Conservation (phyloP, 2,113 vertebrate genomes). For the Amia ocellicauda region DNA sequence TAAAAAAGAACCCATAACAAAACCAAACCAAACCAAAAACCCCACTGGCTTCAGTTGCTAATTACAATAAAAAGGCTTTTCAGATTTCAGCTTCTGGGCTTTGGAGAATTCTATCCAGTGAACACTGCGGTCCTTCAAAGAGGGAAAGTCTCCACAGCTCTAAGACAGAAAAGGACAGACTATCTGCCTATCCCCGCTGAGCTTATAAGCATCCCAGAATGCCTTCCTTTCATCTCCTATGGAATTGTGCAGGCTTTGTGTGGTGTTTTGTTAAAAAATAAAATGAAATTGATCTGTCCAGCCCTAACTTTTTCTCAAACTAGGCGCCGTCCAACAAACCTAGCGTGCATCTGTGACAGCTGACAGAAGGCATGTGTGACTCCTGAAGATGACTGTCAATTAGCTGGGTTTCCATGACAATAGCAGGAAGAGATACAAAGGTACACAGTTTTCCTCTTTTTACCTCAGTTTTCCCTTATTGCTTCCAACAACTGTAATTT, state of each 20-base stretch:
- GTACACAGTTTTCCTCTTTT: constrained; percentile 25
- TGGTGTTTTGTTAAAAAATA: too few species aligned
- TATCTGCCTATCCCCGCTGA: constrained; percentile 10
- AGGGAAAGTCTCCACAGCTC: not conserved
- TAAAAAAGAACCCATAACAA: too few species aligned
- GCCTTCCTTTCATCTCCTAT: not conserved
- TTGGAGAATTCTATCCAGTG: constrained; percentile 33
- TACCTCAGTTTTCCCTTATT: constrained; percentile 46
- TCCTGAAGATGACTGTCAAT: constrained; percentile 18
- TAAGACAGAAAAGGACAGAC: not conserved
- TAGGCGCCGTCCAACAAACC: too few species aligned
- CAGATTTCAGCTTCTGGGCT: constrained; percentile 39
- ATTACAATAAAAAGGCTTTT: constrained; percentile 25
- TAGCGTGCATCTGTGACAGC: too few species aligned
- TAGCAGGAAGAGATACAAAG: constrained; percentile 36
- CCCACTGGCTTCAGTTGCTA: constrained; percentile 36
- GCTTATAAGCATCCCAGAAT: not conserved
- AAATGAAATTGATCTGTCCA: too few species aligned
- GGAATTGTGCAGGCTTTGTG: too few species aligned
- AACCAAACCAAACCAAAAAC: too few species aligned
- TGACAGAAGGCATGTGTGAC: too few species aligned
- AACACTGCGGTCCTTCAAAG: not conserved
- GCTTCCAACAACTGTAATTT: constrained; percentile 38
- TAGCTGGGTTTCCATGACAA: constrained; percentile 56
- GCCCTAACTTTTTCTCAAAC: too few species aligned